Evolutionary conservation across 1,140 invertebrate species (phyloP).

Genomic region (Drosophila pseudoananassae): DNA sequence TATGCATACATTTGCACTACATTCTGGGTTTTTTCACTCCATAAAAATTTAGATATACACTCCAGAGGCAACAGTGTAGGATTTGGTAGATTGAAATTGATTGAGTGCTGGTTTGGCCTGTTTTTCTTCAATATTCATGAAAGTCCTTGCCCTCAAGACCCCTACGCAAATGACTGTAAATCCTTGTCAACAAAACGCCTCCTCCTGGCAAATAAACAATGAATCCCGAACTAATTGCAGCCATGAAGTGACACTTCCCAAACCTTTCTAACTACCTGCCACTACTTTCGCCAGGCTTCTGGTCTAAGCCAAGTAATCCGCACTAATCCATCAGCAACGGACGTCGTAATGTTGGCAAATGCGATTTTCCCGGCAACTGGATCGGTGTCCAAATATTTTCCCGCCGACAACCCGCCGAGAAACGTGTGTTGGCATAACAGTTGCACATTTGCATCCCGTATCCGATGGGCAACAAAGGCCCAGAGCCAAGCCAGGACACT

Average conservation of each 20-base stretch:
- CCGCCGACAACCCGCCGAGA: slow-evolving; percentile 26
- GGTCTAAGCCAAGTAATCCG: slow-evolving; percentile 42
- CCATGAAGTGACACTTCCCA: slow-evolving; percentile 1
- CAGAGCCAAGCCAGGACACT: slow-evolving; percentile 16
- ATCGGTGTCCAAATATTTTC: slow-evolving; percentile 68
- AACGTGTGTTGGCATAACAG: slow-evolving; percentile 69
- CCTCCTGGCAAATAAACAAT: neutral
- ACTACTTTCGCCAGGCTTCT: slow-evolving; percentile 52
- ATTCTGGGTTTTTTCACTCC: slow-evolving; percentile 62
- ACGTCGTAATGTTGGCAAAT: slow-evolving; percentile 68
- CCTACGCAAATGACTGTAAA: neutral
- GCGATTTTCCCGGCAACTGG: slow-evolving; percentile 72
- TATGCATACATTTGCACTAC: slow-evolving; percentile 73
- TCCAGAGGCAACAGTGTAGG: neutral
- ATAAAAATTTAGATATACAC: slow-evolving; percentile 47
- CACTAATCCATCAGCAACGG: slow-evolving; percentile 63
- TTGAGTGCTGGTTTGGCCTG: neutral
- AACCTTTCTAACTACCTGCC: slow-evolving; percentile 51
- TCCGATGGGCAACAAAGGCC: slow-evolving; percentile 29
- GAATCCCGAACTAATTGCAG: slow-evolving; percentile 4
- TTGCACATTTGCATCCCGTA: slow-evolving; percentile 59
- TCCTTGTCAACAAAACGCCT: slow-evolving; percentile 29
- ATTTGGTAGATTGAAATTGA: slow-evolving; percentile 2
- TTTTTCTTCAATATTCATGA: neutral
- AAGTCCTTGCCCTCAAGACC: no score